Evolutionary conservation across 2,888 invertebrate species (phyloP).

Genomic region (Platycnemis pennipes): DNA sequence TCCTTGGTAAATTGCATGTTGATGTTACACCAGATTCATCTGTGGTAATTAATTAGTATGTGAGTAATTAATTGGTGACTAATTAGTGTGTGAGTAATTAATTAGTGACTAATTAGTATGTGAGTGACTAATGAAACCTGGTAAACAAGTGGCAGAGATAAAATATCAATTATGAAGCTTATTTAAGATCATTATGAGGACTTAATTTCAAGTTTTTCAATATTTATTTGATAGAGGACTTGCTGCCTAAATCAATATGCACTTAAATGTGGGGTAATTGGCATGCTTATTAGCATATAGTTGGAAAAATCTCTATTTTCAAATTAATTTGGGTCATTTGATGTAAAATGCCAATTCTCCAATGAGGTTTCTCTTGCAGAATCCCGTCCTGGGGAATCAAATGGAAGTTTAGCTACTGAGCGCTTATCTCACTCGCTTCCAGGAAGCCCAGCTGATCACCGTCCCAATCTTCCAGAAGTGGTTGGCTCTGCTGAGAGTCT

Average conservation of each 20-base stretch:
- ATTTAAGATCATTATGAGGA: no score
- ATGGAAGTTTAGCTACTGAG: conserved; percentile 82
- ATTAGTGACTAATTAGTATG: background rate
- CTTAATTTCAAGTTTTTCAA: background rate
- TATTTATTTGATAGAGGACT: background rate
- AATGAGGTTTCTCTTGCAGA: conserved; percentile 74
- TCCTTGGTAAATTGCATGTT: background rate
- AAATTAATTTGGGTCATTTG: conserved; percentile 16
- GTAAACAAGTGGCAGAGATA: no score
- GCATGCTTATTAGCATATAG: conserved; percentile 3
- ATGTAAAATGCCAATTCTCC: conserved; percentile 41
- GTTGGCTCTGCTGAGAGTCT: conserved; percentile 97
- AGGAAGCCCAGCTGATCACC: conserved; percentile 85
- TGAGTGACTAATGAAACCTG: background rate
- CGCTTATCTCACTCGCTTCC: conserved; percentile 86
- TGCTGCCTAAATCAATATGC: background rate
- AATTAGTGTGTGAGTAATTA: background rate
- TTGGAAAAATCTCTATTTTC: background rate
- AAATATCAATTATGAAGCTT: no score
- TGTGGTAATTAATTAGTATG: background rate
- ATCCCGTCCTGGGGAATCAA: conserved; percentile 81
- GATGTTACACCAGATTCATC: no score
- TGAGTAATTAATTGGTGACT: background rate
- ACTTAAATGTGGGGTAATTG: conserved; percentile 26
- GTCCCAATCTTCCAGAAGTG: conserved; percentile 87